A percentile compares a stretch with the other conserved stretches of the same genome.
phyloP scores from a whole-genome alignment of 2,888 invertebrate species.

The Xestia ashworthii region DNA sequence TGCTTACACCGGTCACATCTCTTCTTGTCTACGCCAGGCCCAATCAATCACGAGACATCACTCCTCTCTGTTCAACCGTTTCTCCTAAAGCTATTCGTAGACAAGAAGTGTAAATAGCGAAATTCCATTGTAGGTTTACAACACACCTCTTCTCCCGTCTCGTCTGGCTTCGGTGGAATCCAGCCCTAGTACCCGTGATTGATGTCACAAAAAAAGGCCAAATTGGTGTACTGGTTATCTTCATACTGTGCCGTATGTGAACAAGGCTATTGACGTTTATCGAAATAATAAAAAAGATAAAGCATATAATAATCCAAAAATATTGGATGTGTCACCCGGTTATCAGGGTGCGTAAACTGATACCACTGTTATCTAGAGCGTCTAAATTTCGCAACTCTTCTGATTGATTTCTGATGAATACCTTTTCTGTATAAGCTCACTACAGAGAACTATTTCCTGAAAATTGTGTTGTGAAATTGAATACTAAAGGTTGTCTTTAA shows the following conservation, averaged over 20 bases:
- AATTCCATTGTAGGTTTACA: too few species aligned
- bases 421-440: background rate
- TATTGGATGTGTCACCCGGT: conserved; percentile 41
- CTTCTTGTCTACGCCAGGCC: too few species aligned
- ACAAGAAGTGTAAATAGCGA: too few species aligned
- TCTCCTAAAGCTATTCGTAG: too few species aligned
- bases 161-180: too few species aligned
- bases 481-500: too few species aligned
- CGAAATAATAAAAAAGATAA: conserved; percentile 49
- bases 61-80: too few species aligned
- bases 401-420: conserved; percentile 5
- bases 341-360: conserved; percentile 6
- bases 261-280: conserved; percentile 40
- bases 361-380: background rate
- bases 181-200: too few species aligned
- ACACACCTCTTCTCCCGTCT: too few species aligned
- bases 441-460: background rate
- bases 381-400: background rate
- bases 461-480: background rate
- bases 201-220: background rate
- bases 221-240: background rate
- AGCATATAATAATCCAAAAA: conserved; percentile 8
- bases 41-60: too few species aligned
- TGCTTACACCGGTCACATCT: too few species aligned
- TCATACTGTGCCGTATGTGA: background rate